A percentile compares a stretch with the other conserved stretches of the same genome.
phyloP scores from a whole-genome alignment of 2,797 vertebrate species.

The Coilia nasus region DNA sequence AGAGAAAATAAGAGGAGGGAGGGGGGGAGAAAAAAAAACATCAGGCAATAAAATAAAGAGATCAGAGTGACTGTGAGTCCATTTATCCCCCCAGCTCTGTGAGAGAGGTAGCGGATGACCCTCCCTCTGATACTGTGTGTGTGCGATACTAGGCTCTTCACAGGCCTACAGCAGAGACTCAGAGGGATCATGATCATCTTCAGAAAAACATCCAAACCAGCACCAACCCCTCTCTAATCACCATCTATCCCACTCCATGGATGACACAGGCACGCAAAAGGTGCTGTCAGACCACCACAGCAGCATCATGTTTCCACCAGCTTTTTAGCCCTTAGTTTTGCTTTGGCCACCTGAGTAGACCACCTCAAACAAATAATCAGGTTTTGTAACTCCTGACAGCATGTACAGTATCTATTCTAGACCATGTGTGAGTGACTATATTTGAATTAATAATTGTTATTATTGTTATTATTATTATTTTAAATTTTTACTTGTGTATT shows the following conservation, averaged over 20 bases:
- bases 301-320: background rate
- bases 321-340: background rate
- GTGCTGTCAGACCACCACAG: background rate
- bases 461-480: too few relatives aligned
- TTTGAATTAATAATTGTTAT: too few relatives aligned
- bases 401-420: too few relatives aligned
- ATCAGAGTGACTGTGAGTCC: constrained; percentile 34
- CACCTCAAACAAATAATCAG: background rate
- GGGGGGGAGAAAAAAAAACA: background rate
- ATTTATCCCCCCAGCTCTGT: constrained; percentile 20
- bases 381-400: background rate
- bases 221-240: too few relatives aligned
- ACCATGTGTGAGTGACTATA: background rate
- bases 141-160: background rate
- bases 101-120: constrained; percentile 5
- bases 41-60: constrained; percentile 47
- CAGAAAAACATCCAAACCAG: background rate
- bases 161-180: background rate
- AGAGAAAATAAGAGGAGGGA: background rate
- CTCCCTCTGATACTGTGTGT: constrained; percentile 27
- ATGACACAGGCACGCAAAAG: background rate
- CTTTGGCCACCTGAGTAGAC: background rate
- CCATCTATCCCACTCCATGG: background rate
- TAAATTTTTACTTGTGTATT: too few relatives aligned
- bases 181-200: background rate